A percentile compares a stretch with the other conserved stretches of the same genome.
Evolutionary conservation across 1,140 invertebrate species (phyloP).

Genomic region (Hetaerina americana): DNA sequence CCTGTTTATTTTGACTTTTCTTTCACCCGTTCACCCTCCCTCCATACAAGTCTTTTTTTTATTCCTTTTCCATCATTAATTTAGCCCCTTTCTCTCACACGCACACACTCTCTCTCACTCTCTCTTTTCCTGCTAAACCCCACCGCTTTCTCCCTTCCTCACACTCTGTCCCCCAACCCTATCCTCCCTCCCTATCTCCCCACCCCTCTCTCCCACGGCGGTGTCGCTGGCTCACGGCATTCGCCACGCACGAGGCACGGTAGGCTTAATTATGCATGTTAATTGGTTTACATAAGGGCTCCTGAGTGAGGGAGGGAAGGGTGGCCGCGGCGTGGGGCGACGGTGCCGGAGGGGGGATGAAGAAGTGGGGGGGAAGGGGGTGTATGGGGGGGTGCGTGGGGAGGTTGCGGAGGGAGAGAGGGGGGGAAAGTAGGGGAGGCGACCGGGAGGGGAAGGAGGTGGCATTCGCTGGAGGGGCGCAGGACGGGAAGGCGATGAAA

Average conservation of each 20-base stretch:
- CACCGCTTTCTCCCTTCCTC: background rate
- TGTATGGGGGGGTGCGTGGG: background rate
- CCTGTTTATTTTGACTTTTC: too few species aligned
- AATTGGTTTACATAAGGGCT: slow-evolving; percentile 29
- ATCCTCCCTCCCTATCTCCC: background rate
- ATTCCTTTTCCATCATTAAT: too few species aligned
- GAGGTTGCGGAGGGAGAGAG: background rate
- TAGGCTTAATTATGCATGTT: slow-evolving; percentile 35
- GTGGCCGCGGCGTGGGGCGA: too few species aligned
- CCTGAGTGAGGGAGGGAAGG: slow-evolving; percentile 21
- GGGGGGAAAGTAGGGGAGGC: background rate
- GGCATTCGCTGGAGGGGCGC: too few species aligned
- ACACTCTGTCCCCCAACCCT: background rate
- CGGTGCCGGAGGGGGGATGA: too few species aligned
- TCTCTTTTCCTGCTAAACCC: too few species aligned
- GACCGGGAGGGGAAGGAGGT: too few species aligned
- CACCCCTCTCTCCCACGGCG: background rate
- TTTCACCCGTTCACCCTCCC: too few species aligned
- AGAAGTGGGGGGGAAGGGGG: background rate
- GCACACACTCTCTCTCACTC: too few species aligned
- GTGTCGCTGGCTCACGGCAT: background rate
- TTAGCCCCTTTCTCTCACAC: too few species aligned
- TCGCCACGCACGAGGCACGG: background rate
- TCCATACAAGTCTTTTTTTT: too few species aligned
- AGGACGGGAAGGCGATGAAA: too few species aligned